Evolutionary conservation across 2,888 invertebrate species (phyloP).

Genomic region (Drosophila yooni): DNA sequence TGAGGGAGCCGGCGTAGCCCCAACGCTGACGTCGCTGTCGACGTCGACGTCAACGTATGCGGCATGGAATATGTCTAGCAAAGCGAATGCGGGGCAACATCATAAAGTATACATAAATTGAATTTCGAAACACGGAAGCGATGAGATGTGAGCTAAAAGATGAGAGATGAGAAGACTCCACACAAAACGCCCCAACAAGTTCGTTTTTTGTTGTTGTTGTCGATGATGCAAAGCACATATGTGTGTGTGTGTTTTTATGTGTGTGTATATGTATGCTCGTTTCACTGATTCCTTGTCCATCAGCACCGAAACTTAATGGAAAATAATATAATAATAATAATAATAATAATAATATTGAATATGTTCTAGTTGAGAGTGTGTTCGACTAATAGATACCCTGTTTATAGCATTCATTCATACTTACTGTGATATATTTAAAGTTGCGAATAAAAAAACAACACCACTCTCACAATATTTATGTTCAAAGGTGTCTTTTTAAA

Average conservation of each 20-base stretch:
- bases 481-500: neutral
- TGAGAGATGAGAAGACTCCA: constrained; percentile 36
- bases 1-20: constrained; percentile 57
- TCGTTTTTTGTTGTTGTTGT: constrained; percentile 26
- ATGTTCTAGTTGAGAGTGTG: neutral
- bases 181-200: constrained; percentile 54
- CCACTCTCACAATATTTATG: neutral
- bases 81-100: constrained; percentile 54
- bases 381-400: neutral
- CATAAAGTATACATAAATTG: constrained; percentile 77
- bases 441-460: neutral
- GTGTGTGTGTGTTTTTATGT: constrained; percentile 14
- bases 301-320: constrained; percentile 40
- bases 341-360: constrained; percentile 9
- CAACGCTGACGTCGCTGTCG: constrained; percentile 25
- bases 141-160: constrained; percentile 29
- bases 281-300: constrained; percentile 37
- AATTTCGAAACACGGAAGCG: constrained; percentile 79
- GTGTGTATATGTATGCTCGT: constrained; percentile 7
- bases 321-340: constrained; percentile 32
- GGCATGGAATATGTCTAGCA: constrained; percentile 47
- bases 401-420: neutral
- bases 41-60: constrained; percentile 31
- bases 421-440: neutral
- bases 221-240: constrained; percentile 43